Conservation (phyloP, 2,888 invertebrate species). For the Aphidoletes aphidimyza region DNA sequence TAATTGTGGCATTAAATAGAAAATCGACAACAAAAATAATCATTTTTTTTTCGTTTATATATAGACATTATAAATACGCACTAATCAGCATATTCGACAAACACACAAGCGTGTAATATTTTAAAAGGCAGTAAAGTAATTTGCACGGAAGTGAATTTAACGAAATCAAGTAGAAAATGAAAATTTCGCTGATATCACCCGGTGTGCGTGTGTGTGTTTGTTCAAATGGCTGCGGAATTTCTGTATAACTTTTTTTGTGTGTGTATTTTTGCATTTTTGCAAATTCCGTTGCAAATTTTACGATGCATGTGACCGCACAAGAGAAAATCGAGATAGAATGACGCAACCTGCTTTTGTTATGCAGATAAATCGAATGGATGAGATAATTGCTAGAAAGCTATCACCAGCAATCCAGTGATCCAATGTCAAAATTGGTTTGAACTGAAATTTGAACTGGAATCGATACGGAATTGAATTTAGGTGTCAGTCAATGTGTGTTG, state of each 20-base stretch:
- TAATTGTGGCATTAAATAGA: not conserved
- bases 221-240: too few species aligned
- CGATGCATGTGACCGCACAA: not conserved
- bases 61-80: not conserved
- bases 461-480: too few species aligned
- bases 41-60: too few species aligned
- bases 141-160: not conserved
- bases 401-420: not conserved
- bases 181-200: too few species aligned
- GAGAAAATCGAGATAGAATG: not conserved
- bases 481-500: not conserved
- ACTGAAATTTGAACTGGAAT: too few species aligned
- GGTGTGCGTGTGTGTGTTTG: too few species aligned
- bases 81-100: conserved; percentile 15
- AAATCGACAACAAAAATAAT: not conserved
- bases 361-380: not conserved
- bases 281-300: not conserved
- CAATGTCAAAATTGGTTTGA: too few species aligned
- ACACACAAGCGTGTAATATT: not conserved
- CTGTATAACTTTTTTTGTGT: not conserved
- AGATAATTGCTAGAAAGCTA: conserved; percentile 10
- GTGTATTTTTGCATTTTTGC: not conserved
- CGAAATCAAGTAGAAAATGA: not conserved
- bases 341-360: conserved; percentile 15
- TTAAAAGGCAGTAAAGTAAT: not conserved